Percentiles rank a stretch among this genome's conserved stretches.
phyloP scores from a whole-genome alignment of 2,888 invertebrate species.

The Chirona hameri region DNA sequence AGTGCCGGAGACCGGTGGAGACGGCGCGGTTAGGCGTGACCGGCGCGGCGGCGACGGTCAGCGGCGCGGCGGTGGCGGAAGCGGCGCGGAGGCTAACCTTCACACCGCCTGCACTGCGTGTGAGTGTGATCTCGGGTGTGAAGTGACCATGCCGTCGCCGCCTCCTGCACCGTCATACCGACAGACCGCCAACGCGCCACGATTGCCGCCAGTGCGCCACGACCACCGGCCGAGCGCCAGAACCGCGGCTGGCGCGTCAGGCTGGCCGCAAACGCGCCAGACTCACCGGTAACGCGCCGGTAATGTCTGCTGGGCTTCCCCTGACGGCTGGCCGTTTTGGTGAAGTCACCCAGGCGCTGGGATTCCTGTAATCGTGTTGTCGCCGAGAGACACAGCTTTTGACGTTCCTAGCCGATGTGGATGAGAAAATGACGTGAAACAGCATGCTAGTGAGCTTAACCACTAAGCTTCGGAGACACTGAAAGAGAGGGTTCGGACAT shows the following conservation, averaged over 20 bases:
- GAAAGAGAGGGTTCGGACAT: no score
- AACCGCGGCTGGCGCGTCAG: background rate
- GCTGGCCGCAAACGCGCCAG: no score
- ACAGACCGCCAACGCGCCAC: background rate
- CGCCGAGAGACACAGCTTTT: no score
- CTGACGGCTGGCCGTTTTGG: no score
- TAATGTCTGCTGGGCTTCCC: background rate
- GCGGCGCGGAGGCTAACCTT: slow-evolving; percentile 6
- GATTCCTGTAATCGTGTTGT: no score
- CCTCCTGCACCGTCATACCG: background rate
- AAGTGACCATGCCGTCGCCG: background rate
- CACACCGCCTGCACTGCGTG: background rate
- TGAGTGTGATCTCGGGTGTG: background rate
- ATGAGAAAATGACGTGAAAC: no score
- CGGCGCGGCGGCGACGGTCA: background rate
- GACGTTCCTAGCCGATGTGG: no score
- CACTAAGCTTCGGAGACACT: no score
- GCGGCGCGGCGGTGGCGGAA: background rate
- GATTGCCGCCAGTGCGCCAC: background rate
- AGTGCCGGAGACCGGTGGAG: no score
- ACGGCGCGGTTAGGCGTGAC: background rate
- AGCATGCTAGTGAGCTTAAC: no score
- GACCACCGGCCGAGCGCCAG: background rate
- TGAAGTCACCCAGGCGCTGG: no score
- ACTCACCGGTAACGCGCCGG: background rate